Conservation (phyloP, 1,140 invertebrate species). For the Oryzaephilus surinamensis region DNA sequence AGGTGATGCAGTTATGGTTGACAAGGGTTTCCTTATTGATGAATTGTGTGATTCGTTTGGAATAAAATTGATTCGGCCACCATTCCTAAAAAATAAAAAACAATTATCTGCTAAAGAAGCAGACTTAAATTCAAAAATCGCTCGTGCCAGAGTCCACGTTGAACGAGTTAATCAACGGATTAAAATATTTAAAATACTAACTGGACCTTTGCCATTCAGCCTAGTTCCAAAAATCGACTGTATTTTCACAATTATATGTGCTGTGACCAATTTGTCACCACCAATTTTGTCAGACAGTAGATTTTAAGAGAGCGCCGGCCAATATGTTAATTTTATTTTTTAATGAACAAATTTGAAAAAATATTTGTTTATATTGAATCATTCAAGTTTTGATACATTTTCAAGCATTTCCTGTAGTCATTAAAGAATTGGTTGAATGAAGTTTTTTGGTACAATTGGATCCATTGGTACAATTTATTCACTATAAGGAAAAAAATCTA, state of each 20-base stretch:
- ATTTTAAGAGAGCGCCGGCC: conserved; percentile 40
- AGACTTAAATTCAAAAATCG: conserved; percentile 18
- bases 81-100: conserved; percentile 17
- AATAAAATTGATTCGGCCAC: conserved; percentile 13
- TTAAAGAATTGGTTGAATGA: too few species aligned
- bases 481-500: too few species aligned
- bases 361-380: conserved; percentile 59
- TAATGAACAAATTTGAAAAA: too few species aligned
- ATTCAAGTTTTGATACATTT: too few species aligned
- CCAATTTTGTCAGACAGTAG: conserved; percentile 20
- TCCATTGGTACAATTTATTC: too few species aligned
- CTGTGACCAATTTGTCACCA: conserved; percentile 17
- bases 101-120: conserved; percentile 14
- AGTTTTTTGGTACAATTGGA: too few species aligned
- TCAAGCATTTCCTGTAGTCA: too few species aligned
- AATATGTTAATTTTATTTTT: too few species aligned
- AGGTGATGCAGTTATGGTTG: conserved; percentile 10
- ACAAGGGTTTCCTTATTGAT: conserved; percentile 17
- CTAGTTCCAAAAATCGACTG: conserved; percentile 11
- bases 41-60: conserved; percentile 6
- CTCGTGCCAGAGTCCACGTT: conserved; percentile 12
- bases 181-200: conserved; percentile 11
- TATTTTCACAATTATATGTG: conserved; percentile 24
- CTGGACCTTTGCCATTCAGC: not conserved
- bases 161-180: conserved; percentile 7